phyloP scores from a whole-genome alignment of 2,797 vertebrate species.

The Scarus forsteni region DNA sequence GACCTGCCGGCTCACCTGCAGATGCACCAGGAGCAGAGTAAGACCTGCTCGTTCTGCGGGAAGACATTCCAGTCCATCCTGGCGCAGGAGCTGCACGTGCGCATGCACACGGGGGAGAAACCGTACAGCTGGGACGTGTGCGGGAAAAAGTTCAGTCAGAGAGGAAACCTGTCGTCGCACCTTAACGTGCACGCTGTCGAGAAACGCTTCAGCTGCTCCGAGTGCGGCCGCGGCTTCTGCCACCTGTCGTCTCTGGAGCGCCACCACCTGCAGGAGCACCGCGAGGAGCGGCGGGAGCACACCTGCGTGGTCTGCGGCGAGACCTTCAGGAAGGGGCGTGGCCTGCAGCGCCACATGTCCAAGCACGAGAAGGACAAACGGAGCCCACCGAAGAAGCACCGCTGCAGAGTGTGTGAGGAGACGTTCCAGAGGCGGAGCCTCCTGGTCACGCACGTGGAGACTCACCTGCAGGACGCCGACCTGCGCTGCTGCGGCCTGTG shows the following conservation, averaged over 20 bases:
- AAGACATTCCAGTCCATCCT: conserved; percentile 65
- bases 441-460: conserved; percentile 54
- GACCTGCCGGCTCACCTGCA: conserved; percentile 44
- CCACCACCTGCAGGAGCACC: conserved; percentile 58
- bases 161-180: conserved; percentile 63
- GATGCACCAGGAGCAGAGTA: conserved; percentile 45
- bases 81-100: conserved; percentile 65
- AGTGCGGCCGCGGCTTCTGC: conserved; percentile 59
- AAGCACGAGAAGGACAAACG: conserved; percentile 7
- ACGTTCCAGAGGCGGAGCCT: conserved; percentile 46
- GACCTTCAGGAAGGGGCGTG: conserved; percentile 26
- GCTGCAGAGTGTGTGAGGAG: conserved; percentile 58
- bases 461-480: conserved; percentile 44
- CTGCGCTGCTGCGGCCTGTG: conserved; percentile 64
- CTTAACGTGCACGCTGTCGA: conserved; percentile 40
- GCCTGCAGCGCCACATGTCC: conserved; percentile 46
- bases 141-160: conserved; percentile 68
- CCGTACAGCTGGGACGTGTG: conserved; percentile 62
- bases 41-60: conserved; percentile 60
- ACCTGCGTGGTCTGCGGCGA: conserved; percentile 49
- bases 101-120: conserved; percentile 70
- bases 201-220: conserved; percentile 59
- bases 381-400: fast-evolving
- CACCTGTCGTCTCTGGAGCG: conserved; percentile 61
- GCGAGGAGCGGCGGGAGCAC: neutral